A percentile compares a stretch with the other conserved stretches of the same genome.
Evolutionary conservation across 2,888 invertebrate genomes (phyloP).

Genomic region (Lucinisca nassula): DNA sequence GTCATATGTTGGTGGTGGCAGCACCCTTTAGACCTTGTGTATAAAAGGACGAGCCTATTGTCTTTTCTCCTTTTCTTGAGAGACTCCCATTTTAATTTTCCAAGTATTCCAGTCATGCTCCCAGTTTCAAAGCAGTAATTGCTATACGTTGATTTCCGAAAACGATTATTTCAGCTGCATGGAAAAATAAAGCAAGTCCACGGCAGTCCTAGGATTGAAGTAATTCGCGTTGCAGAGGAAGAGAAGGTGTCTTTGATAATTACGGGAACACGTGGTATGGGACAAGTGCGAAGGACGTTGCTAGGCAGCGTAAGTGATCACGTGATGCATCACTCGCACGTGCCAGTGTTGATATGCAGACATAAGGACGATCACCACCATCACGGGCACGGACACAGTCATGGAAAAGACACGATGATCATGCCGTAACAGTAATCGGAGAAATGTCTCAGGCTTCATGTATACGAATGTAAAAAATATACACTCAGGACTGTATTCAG

Average conservation of each 20-base stretch:
- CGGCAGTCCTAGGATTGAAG: conserved; percentile 44
- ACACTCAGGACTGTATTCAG: no score
- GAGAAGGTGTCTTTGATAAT: conserved; percentile 65
- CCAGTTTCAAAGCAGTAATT: no score
- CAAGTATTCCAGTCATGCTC: no score
- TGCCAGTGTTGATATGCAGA: conserved; percentile 70
- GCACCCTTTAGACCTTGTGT: no score
- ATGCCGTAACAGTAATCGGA: no score
- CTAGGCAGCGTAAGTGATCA: conserved; percentile 75
- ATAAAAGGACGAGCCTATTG: no score
- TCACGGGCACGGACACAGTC: conserved; percentile 8
- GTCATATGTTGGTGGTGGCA: no score
- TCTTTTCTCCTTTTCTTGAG: no score
- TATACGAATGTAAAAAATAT: no score
- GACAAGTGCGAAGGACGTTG: conserved; percentile 66
- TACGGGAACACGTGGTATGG: conserved; percentile 69
- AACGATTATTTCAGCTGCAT: conserved; percentile 51
- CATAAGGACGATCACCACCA: conserved; percentile 66
- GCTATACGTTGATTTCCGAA: no score
- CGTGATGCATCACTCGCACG: conserved; percentile 72
- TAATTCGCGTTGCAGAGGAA: conserved; percentile 62
- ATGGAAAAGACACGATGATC: conserved; percentile 14
- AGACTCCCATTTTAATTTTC: no score
- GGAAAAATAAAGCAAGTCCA: conserved; percentile 61
- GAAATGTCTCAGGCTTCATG: no score